phyloP scores from a whole-genome alignment of 2,113 vertebrate genomes.

The Macrotis lagotis region DNA sequence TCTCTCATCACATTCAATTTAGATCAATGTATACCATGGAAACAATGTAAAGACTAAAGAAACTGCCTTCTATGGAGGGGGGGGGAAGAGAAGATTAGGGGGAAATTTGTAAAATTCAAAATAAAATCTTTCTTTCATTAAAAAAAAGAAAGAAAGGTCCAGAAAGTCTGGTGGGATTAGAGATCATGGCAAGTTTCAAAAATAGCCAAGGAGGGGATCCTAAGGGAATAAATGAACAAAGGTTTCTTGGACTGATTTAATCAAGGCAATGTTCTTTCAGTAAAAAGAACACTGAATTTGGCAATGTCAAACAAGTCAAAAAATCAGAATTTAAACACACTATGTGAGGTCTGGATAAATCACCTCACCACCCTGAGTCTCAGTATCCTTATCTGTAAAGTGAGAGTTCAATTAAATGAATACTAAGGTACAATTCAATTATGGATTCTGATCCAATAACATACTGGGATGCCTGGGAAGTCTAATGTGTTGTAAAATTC shows the following conservation, averaged over 20 bases:
- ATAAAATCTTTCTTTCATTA: too few relatives aligned
- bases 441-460: background rate
- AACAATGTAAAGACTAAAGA: too few relatives aligned
- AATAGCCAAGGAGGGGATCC: background rate
- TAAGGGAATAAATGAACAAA: background rate
- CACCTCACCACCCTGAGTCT: background rate
- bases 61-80: too few relatives aligned
- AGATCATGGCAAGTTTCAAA: background rate
- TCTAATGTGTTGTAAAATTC: background rate
- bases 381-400: background rate
- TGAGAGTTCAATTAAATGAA: background rate
- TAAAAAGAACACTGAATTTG: background rate
- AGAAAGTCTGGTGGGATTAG: background rate
- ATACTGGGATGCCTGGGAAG: background rate
- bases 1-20: too few relatives aligned
- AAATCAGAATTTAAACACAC: background rate
- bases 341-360: background rate
- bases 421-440: background rate
- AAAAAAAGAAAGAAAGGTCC: too few relatives aligned
- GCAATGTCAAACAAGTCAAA: background rate
- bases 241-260: background rate
- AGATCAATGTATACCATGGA: too few relatives aligned
- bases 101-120: too few relatives aligned
- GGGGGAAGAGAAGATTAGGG: too few relatives aligned
- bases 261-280: background rate